Evolutionary conservation across 2,797 vertebrate species (phyloP), one percentile per base, ranked within the genome.

Genomic region (Megaceryle alcyon): DNA sequence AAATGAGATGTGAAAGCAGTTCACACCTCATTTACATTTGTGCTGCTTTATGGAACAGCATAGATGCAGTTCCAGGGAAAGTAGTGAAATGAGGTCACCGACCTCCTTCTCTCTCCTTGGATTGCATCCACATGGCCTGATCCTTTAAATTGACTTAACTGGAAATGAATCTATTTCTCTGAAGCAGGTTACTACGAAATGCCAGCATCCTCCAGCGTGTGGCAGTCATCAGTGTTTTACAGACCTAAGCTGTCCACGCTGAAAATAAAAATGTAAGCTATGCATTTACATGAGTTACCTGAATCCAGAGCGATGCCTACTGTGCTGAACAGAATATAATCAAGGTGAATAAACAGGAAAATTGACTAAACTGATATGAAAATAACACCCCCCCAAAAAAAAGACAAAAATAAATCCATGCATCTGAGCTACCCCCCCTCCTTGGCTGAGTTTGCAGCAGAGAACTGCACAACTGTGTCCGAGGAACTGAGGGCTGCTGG

Each of bases 1-100:
- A 98, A 98, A 98, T 98, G 97, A 98, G 97, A 98, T 97, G 96
- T 97, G 97, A 98, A 98, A 97, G 96, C 96, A 97, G 97, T 97
- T 98, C 97, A 97, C 97, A 98, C 96, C 96, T 98, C 92, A 93
- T 97, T 98, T 98, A 97, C 97, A 97, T 98, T 98, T 96, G 84
- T 6, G 2, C 84, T 86, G 91, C 96, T 98, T 97, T 98, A 96
- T 68, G 46, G 86, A 98, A 96, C 87, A 89, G 95, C 79, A 49
- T 75, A 91, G 93, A 96, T 91, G 91, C 94, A 83, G 86, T 92
- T 97, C 92, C 86, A 69, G 90, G 49, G 94, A 80, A 97, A 97
- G 95, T 73, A 97, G 94, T 0, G 84, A 97, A 98, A 98, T 97
- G 97, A 97, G 97, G 97, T 97, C 97, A 83, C 61, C 92, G 94